Conservation (phyloP, 2,797 vertebrate species). For the Tinamus major region DNA sequence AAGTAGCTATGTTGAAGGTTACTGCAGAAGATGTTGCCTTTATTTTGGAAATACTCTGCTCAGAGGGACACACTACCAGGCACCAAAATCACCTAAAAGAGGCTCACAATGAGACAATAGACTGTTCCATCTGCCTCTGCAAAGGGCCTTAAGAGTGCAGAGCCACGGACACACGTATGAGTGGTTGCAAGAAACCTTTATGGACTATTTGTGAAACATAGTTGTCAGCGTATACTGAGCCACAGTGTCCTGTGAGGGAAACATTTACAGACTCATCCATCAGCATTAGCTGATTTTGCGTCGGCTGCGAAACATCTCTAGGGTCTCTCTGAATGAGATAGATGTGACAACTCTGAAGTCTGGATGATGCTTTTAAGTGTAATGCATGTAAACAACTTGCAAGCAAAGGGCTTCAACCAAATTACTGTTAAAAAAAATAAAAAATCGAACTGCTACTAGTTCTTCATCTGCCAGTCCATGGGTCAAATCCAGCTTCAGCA, state of each 20-base stretch:
- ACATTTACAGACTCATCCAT: background rate
- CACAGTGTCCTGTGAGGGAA: background rate
- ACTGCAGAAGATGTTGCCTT: accelerated
- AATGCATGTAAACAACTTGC: background rate
- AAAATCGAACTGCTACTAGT: background rate
- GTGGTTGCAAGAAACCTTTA: background rate
- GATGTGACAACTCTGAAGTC: background rate
- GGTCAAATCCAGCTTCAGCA: background rate
- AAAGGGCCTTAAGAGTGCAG: background rate
- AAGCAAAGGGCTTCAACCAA: background rate
- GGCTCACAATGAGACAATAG: background rate
- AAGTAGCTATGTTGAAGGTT: background rate
- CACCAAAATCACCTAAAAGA: background rate
- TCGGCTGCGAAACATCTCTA: background rate
- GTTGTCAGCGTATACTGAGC: background rate
- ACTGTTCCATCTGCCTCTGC: background rate
- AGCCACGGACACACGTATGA: background rate
- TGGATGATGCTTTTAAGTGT: background rate
- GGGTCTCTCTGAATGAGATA: background rate
- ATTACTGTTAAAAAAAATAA: background rate
- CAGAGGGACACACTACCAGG: background rate
- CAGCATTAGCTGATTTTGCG: background rate
- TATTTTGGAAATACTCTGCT: background rate
- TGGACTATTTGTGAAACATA: accelerated
- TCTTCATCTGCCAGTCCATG: background rate